phyloP scores from a whole-genome alignment of 2,888 invertebrate genomes.

The Bruchidius siliquastri region DNA sequence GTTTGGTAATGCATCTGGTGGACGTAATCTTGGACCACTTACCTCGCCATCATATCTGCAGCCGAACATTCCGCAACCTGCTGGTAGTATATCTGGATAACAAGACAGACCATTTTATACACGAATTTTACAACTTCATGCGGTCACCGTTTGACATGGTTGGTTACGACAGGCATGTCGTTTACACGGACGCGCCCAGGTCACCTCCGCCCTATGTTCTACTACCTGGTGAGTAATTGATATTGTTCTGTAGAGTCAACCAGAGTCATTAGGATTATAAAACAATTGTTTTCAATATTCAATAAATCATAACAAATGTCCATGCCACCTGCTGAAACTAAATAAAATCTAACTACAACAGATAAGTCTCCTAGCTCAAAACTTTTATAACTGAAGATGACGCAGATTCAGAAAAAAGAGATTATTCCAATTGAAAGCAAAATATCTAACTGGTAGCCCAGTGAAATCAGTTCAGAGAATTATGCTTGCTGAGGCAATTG shows the following conservation, averaged over 20 bases:
- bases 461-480: no score
- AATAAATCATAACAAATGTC: no score
- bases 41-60: slow-evolving; percentile 61
- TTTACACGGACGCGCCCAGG: slow-evolving; percentile 52
- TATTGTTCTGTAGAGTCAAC: slow-evolving; percentile 17
- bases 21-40: slow-evolving; percentile 67
- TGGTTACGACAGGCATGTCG: slow-evolving; percentile 71
- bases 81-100: slow-evolving; percentile 65
- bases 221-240: slow-evolving; percentile 15
- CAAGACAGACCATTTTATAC: slow-evolving; percentile 80
- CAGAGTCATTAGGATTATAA: no score
- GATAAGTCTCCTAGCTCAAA: no score
- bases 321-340: no score
- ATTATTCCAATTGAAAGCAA: no score
- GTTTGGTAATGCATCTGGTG: slow-evolving; percentile 61
- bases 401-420: no score
- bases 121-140: slow-evolving; percentile 84
- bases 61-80: slow-evolving; percentile 65
- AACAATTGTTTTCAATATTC: no score
- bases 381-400: no score
- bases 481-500: no score
- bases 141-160: slow-evolving; percentile 81
- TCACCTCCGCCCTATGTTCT: slow-evolving; percentile 22
- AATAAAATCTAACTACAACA: no score
- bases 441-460: no score